phyloP scores from a whole-genome alignment of 2,888 invertebrate genomes.

The Plebejus argus region DNA sequence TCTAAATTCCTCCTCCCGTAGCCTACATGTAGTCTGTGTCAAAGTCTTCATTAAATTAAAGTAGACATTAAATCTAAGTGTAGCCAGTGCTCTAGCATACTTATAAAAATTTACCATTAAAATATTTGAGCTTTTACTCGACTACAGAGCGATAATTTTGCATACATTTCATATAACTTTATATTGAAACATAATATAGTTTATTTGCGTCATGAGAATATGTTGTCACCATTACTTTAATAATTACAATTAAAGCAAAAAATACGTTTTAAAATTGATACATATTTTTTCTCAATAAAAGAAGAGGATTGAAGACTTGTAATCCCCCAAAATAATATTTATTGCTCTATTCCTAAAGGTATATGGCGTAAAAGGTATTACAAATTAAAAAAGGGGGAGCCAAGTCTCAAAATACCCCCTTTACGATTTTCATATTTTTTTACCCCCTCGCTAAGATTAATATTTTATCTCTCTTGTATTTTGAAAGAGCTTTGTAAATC shows the following conservation, averaged over 20 bases:
- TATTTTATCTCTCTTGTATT: not conserved
- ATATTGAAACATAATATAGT: not conserved
- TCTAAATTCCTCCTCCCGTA: too few relatives aligned
- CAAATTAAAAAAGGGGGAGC: not conserved
- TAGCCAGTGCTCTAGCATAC: too few relatives aligned
- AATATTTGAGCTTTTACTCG: not conserved
- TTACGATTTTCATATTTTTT: conserved; percentile 9
- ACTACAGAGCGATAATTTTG: not conserved
- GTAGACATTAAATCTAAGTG: not conserved
- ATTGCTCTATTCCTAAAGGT: not conserved
- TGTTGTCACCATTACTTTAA: not conserved
- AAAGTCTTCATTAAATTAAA: not conserved
- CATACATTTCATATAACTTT: not conserved
- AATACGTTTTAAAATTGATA: conserved; percentile 3
- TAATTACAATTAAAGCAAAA: not conserved
- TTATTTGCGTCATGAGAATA: not conserved
- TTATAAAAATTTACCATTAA: not conserved
- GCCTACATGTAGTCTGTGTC: too few relatives aligned
- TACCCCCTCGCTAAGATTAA: not conserved
- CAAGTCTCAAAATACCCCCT: not conserved
- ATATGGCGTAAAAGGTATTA: not conserved
- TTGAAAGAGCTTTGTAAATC: not conserved
- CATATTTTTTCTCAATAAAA: not conserved
- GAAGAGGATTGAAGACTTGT: not conserved
- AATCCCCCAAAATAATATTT: not conserved